Evolutionary conservation across 2,888 invertebrate genomes (phyloP), one percentile per base, ranked within the genome.

Genomic region (Parnassius mnemosyne): DNA sequence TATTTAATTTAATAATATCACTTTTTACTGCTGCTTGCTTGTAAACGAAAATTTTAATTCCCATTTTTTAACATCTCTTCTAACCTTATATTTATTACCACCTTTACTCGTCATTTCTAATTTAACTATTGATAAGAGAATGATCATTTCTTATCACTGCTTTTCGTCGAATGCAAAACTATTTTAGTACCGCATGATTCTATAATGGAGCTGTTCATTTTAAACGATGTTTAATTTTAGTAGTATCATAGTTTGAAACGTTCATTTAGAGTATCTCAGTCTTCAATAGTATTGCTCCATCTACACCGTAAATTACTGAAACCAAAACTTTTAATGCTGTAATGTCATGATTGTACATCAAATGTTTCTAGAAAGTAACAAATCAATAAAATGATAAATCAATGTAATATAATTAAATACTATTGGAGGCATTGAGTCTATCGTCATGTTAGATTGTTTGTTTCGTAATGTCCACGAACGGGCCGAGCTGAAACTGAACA

Each of bases 361-460:
- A 47, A n/a, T 5, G 9, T 9, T 12, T 13, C 7, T 11, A 50
- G 3, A 52, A 52, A 52, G 5, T 25, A 7, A 52, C 52, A n/a
- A 25, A 20, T 12, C 9, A 51, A 20, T 25, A 41, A 51, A 34
- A 25, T 43, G 9, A 56, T 42, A 41, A 3, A 10, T 47, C 10
- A 10, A 43, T 56, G 12, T 25, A 42, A 55, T 20, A 44, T 41
- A 13, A 49, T 82, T 83, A 77, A 89, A 89, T 89, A 88, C 77
- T 88, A 89, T 89, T 91, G 90, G 90, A 89, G 89, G 80, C 73
- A 78, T 78, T 74, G 72, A 82, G 81, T 90, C 91, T 91, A 90
- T 89, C 89, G 91, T 91, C 90, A 91, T 91, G 91, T 88, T 91
- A 91, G 89, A 90, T 88, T 91, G 90, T 89, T 85, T 87, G 88